These are phyloP conservation scores for Sylvia atricapilla DNA, from an alignment of 2,113 vertebrate species.

Conservation along the genomic window DNA sequence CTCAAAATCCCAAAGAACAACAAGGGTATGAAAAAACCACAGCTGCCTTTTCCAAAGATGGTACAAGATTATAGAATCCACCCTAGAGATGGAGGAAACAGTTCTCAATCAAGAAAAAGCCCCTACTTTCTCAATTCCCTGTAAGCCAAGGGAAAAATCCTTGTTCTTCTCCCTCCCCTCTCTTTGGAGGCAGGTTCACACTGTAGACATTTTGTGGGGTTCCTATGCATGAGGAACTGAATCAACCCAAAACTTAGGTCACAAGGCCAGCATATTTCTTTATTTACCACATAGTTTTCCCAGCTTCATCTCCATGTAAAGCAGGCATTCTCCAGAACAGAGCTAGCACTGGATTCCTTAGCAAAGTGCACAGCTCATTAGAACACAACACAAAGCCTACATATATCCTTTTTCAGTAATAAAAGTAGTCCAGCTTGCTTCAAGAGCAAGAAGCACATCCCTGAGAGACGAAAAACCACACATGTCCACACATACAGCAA, in stretches of 20 bases:
- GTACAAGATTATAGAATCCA: background rate
- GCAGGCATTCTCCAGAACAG: background rate
- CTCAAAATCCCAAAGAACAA: background rate
- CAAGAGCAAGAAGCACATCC: background rate
- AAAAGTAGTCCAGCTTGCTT: background rate
- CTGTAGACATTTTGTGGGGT: fast-evolving
- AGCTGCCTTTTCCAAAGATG: background rate
- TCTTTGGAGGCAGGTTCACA: background rate
- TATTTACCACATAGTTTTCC: background rate
- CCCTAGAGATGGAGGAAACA: background rate
- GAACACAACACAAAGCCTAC: background rate
- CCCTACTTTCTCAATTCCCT: background rate
- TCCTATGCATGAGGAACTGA: background rate
- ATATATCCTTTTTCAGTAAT: background rate
- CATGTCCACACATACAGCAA: background rate
- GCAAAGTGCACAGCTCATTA: background rate
- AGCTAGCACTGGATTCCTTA: background rate
- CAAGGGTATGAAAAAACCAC: background rate
- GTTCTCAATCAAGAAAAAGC: background rate
- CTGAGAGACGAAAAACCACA: background rate
- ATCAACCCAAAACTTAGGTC: background rate
- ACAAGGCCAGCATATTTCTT: background rate
- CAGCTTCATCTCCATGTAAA: background rate
- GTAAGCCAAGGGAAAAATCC: background rate
- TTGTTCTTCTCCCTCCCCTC: background rate